Evolutionary conservation across 2,888 invertebrate genomes (phyloP).

Genomic region (Dorcus parallelipipedus): DNA sequence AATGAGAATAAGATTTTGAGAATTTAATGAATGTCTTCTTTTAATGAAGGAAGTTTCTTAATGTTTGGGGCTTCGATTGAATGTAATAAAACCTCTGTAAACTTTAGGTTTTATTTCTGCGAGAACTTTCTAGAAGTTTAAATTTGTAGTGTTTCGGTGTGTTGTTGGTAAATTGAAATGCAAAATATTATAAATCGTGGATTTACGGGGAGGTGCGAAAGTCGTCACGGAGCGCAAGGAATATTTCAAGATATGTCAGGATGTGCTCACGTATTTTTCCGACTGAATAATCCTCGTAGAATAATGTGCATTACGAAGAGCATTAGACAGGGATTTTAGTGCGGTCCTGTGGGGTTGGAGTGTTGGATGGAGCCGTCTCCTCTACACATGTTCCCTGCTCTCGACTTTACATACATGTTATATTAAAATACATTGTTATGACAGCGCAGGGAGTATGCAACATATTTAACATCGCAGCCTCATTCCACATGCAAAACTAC

Average conservation of each 20-base stretch:
- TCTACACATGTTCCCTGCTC: constrained; percentile 37
- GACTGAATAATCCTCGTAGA: constrained; percentile 28
- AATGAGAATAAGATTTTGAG: too few species aligned
- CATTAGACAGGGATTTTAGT: constrained; percentile 35
- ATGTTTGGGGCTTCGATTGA: too few species aligned
- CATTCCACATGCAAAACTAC: constrained; percentile 38
- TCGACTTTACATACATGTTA: constrained; percentile 39
- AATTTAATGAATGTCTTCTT: too few species aligned
- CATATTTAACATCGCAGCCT: constrained; percentile 39
- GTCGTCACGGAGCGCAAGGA: background rate
- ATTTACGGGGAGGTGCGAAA: too few species aligned
- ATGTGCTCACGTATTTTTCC: constrained; percentile 26
- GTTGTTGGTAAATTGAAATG: too few species aligned
- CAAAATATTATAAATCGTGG: too few species aligned
- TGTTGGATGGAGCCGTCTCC: constrained; percentile 15
- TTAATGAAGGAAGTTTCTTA: too few species aligned
- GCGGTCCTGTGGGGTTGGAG: constrained; percentile 27
- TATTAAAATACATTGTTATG: constrained; percentile 46
- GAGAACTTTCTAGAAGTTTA: too few species aligned
- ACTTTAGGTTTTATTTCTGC: too few species aligned
- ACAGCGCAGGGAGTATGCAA: constrained; percentile 41
- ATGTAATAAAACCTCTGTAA: too few species aligned
- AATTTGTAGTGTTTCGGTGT: too few species aligned
- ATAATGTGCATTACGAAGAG: constrained; percentile 32
- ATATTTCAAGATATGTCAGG: constrained; percentile 14